These are phyloP conservation scores for Rhinoptilus africanus DNA, from an alignment of 2,113 vertebrate genomes.

Conservation along the genomic window DNA sequence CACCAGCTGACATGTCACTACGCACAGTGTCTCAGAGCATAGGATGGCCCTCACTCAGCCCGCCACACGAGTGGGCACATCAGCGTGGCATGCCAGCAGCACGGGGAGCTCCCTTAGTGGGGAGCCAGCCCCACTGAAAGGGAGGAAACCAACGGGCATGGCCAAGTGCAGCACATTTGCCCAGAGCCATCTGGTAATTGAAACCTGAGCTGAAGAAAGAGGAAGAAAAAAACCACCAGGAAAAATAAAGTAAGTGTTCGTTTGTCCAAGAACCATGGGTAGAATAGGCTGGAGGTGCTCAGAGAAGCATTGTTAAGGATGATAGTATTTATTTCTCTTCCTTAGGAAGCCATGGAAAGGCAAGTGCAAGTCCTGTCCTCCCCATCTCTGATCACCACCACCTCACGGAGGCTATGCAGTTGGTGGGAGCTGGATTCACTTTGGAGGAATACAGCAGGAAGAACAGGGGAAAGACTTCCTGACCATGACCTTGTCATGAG, in stretches of 20 bases:
- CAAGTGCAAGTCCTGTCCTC: not conserved
- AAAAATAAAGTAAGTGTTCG: not conserved
- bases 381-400: not conserved
- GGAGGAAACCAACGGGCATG: not conserved
- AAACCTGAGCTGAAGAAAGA: not conserved
- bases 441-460: not conserved
- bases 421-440: not conserved
- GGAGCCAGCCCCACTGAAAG: not conserved
- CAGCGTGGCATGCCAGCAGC: not conserved
- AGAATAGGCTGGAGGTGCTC: not conserved
- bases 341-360: not conserved
- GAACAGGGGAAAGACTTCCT: not conserved
- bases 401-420: not conserved
- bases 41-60: not conserved
- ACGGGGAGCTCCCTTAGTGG: not conserved
- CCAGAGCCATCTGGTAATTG: not conserved
- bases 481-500: not conserved
- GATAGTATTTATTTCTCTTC: not conserved
- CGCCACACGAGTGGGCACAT: not conserved
- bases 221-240: fast-evolving
- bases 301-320: not conserved
- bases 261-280: not conserved
- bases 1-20: not conserved
- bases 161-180: not conserved
- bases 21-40: not conserved